Evolutionary conservation across 2,797 vertebrate species (phyloP), one percentile per base, ranked within the genome.

Genomic region (Acipenser oxyrinchus): DNA sequence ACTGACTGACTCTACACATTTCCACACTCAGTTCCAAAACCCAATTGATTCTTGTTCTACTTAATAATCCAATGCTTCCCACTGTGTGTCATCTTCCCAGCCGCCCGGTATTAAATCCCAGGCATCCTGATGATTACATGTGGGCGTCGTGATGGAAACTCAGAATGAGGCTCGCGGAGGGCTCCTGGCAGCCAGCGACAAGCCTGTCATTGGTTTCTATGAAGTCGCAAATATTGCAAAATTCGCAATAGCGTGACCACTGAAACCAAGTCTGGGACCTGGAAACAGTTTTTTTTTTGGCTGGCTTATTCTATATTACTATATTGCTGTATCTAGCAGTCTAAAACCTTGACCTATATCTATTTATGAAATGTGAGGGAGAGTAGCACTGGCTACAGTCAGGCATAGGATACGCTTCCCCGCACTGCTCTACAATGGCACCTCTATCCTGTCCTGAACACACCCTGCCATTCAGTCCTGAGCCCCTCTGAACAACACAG

Each of bases 11-110:
- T n/a, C 11, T 58, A 10, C 11, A 58, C 55, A 12, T 58, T 58
- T 58, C 55, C 55, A n/a, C 12, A 11, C 12, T n/a, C 3, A 6
- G 3, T 58, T 58, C 55, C 55, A 58, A 58, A 53, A 58, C 55
- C 55, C 55, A 58, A 58, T 10, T 15, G 55, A 58, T 58, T 58
- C 55, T 10, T 58, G 55, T 58, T n/a, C 55, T 58, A n/a, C 55
- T 58, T 58, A 58, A 58, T 58, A 58, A 58, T 58, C 55, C 55
- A 58, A 11, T 13, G 11, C 13, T 58, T 58, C 55, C 55, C 55
- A 58, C 11, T 10, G 55, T 12, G 7, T 58, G 55, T 58, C 55
- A n/a, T 58, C 6, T 58, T 12, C 13, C 55, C 55, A 58, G 10
- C 55, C 55, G 6, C 55, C 11, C 13, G 55, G 7, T 58, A 58